Conservation (phyloP, 2,113 vertebrate genomes). For the Mastomys coucha region DNA sequence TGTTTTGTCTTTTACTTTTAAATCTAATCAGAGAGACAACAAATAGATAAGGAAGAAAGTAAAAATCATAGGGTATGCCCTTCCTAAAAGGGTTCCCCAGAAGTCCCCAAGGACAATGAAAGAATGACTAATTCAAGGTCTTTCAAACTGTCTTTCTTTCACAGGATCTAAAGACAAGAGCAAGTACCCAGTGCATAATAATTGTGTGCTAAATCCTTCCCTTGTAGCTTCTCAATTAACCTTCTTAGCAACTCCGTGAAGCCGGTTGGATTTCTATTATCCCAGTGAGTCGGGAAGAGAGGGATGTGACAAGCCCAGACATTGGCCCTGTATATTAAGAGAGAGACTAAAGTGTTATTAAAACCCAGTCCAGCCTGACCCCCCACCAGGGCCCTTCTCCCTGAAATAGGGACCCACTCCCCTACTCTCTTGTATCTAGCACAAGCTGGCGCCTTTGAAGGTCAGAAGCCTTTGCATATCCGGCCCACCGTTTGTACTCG, state of each 20-base stretch:
- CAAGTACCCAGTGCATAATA: background rate
- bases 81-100: background rate
- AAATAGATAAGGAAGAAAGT: background rate
- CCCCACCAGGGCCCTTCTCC: background rate
- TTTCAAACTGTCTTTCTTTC: background rate
- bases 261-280: background rate
- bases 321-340: background rate
- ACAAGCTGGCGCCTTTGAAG: background rate
- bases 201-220: background rate
- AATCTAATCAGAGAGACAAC: background rate
- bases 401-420: background rate
- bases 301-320: background rate
- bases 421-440: background rate
- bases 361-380: background rate
- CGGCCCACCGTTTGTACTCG: background rate
- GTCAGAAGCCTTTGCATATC: background rate
- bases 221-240: accelerated
- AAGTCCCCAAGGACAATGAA: background rate
- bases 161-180: background rate
- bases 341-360: background rate
- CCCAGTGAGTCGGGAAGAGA: background rate
- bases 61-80: background rate
- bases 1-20: background rate
- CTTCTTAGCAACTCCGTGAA: background rate
- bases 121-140: background rate